Evolutionary conservation across 2,888 invertebrate species (phyloP).

Genomic region (Zygogramma bicolorata): DNA sequence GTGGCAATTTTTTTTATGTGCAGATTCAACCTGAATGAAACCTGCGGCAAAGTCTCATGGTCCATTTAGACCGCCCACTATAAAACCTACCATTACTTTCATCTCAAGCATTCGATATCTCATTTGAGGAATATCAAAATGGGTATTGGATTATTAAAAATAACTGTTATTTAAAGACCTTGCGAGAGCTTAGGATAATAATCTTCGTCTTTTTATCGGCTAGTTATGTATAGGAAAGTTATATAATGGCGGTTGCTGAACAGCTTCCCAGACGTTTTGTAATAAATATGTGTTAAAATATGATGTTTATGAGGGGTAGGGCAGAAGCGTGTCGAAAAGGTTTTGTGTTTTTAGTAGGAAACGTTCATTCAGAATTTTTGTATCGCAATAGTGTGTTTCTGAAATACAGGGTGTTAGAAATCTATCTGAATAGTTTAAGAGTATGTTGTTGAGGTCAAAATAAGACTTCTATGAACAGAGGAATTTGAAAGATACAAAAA

Average conservation of each 20-base stretch:
- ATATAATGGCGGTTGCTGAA: not conserved
- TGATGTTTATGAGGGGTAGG: not conserved
- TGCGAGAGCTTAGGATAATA: not conserved
- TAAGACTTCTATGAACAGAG: too few species aligned
- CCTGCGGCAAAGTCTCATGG: not conserved
- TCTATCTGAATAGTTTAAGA: too few species aligned
- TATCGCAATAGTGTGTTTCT: too few species aligned
- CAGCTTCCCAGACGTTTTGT: not conserved
- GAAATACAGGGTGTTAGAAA: too few species aligned
- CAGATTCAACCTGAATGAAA: not conserved
- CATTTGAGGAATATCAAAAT: not conserved
- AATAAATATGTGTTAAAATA: not conserved
- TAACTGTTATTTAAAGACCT: not conserved
- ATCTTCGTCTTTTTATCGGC: conserved; percentile 7
- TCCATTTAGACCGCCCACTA: not conserved
- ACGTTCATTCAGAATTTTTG: not conserved
- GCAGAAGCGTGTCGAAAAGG: too few species aligned
- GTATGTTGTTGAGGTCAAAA: too few species aligned
- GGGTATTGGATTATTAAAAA: not conserved
- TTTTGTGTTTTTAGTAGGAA: too few species aligned
- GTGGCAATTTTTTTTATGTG: too few species aligned
- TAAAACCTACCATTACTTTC: not conserved
- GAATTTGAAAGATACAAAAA: too few species aligned
- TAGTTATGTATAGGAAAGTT: not conserved
- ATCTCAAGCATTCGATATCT: not conserved